phyloP scores from a whole-genome alignment of 2,888 invertebrate genomes.

The Choreutis nemorana region DNA sequence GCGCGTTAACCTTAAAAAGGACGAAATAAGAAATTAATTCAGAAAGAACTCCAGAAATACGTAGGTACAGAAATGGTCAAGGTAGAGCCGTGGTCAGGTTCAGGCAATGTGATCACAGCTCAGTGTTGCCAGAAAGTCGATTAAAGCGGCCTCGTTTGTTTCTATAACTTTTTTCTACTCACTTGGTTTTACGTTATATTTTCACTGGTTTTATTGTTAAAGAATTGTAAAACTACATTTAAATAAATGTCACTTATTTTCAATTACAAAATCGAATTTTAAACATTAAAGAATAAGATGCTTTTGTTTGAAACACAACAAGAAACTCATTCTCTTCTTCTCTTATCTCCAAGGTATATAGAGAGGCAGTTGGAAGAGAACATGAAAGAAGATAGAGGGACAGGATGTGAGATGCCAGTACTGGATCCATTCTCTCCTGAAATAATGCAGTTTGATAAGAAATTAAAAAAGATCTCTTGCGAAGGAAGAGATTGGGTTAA shows the following conservation, averaged over 20 bases:
- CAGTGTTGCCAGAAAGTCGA: too few species aligned
- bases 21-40: too few species aligned
- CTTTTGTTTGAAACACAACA: conserved; percentile 8
- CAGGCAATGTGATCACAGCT: too few species aligned
- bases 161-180: conserved; percentile 3
- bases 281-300: conserved; percentile 16
- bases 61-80: too few species aligned
- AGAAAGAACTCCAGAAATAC: too few species aligned
- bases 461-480: conserved; percentile 72
- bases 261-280: conserved; percentile 37
- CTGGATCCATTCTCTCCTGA: conserved; percentile 68
- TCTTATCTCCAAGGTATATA: conserved; percentile 26
- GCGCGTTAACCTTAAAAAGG: too few species aligned
- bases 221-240: background rate
- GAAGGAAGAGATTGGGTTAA: conserved; percentile 78
- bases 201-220: too few species aligned
- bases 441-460: conserved; percentile 75
- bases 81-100: too few species aligned
- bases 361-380: conserved; percentile 36
- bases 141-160: too few species aligned
- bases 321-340: conserved; percentile 2
- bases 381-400: conserved; percentile 37
- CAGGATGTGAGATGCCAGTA: conserved; percentile 50
- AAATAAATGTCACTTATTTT: conserved; percentile 17
- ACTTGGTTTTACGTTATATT: conserved; percentile 1